Evolutionary conservation across 1,140 invertebrate species (phyloP), one percentile per base, ranked within the genome.

Genomic region (Delia radicum): DNA sequence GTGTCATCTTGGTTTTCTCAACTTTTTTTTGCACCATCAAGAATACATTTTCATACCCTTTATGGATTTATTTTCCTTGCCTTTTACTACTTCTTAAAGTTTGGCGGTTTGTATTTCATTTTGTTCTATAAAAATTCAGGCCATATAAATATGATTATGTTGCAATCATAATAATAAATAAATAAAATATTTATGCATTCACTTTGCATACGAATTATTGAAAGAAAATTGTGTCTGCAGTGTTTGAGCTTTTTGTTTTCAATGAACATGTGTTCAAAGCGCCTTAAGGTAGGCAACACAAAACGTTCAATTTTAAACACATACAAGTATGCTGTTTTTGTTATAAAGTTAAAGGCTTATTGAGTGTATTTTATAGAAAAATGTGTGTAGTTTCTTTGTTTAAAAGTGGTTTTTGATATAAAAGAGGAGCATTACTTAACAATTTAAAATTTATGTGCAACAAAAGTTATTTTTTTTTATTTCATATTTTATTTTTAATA

Each of bases 101-200:
- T n/a, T n/a, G n/a, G n/a, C n/a, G n/a, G n/a, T n/a, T n/a, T n/a
- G n/a, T n/a, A n/a, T n/a, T n/a, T n/a, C n/a, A n/a, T 55, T 55
- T 24, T 55, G 4, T 55, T 55, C 8, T 21, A 18, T 4, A 21
- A 2, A n/a, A 55, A 55, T 55, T 21, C 18, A 55, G 48, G 48
- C n/a, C 48, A 55, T 55, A 55, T 55, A 21, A 21, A 18, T n/a
- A 7, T 55, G 48, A 55, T 55, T 55, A 55, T 55, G 48, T 55
- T 55, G 48, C 48, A 55, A 55, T 55, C n/a, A 55, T 24, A 21
- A 21, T 55, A 21, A 21, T 3, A 21, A 55, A 55, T 55, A 55
- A 55, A 55, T 55, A 21, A 55, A 55, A 55, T 55, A 55, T 55
- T 55, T 55, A 55, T 55, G 48, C 48, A 55, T 55, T 55, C 48